Percentiles rank a stretch among this genome's conserved stretches.
Evolutionary conservation across 2,797 vertebrate genomes (phyloP).

Genomic region (Margarornis squamiger): DNA sequence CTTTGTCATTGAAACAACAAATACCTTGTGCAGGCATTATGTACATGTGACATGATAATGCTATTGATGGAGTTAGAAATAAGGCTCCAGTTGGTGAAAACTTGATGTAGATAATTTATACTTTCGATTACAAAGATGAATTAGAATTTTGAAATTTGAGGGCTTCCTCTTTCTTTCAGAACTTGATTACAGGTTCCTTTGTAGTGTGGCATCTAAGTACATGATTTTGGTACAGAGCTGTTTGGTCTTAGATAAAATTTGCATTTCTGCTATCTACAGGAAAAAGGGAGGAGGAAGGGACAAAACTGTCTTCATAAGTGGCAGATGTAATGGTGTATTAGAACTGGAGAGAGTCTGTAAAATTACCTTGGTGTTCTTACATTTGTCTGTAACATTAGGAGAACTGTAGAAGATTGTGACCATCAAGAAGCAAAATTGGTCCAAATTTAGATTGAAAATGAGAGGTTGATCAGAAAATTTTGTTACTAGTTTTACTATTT

Average conservation of each 20-base stretch:
- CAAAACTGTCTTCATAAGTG: neutral
- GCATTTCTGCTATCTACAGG: neutral
- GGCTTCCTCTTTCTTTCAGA: neutral
- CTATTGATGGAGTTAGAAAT: neutral
- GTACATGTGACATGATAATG: neutral
- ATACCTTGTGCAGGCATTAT: neutral
- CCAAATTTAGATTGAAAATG: neutral
- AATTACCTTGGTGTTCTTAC: neutral
- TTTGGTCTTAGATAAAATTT: neutral
- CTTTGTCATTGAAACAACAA: neutral
- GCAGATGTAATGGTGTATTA: neutral
- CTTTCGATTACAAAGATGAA: neutral
- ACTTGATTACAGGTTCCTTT: neutral
- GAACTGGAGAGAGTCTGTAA: neutral
- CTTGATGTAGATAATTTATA: neutral
- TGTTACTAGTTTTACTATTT: neutral
- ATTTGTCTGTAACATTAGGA: neutral
- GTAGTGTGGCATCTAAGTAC: neutral
- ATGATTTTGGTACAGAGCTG: neutral
- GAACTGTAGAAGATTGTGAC: neutral
- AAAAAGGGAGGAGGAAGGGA: neutral
- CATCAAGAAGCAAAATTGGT: neutral
- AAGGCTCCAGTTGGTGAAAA: neutral
- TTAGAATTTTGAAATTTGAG: neutral
- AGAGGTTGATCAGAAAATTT: neutral